Conservation (phyloP, 2,888 invertebrate genomes). For the Phengaris arion region DNA sequence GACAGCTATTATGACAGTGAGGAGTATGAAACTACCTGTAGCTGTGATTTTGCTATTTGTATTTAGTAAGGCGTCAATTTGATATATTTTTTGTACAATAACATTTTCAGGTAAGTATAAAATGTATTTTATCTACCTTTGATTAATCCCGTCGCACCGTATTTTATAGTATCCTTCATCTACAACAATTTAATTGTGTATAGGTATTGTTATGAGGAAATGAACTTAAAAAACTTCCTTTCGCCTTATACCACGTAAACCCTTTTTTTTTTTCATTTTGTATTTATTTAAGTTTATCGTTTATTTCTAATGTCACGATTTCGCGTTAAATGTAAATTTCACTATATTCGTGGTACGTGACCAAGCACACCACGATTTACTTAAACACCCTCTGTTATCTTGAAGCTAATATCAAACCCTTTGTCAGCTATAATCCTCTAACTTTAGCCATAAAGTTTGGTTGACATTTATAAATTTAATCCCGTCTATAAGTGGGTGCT, state of each 20-base stretch:
- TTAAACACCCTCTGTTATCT: slow-evolving; percentile 5
- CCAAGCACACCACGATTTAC: background rate
- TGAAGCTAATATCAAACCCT: background rate
- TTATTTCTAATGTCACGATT: background rate
- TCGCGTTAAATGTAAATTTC: background rate
- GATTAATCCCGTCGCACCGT: background rate
- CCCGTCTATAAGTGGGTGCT: background rate
- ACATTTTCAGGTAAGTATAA: no score
- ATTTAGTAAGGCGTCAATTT: background rate
- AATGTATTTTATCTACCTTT: no score
- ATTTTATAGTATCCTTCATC: background rate
- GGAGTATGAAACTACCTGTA: background rate
- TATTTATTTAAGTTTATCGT: background rate
- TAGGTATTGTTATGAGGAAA: background rate
- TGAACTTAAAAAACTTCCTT: background rate
- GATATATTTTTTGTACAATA: background rate
- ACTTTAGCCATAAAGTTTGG: background rate
- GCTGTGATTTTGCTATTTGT: background rate
- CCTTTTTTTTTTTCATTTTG: background rate
- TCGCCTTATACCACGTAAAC: background rate
- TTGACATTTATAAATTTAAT: background rate
- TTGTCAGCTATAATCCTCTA: slow-evolving; percentile 20
- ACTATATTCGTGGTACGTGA: slow-evolving; percentile 3
- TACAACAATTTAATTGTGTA: background rate
- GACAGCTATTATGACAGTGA: background rate